Evolutionary conservation across 2,113 vertebrate species (phyloP), one percentile per base, ranked within the genome.

Genomic region (Pontoporia blainvillei): DNA sequence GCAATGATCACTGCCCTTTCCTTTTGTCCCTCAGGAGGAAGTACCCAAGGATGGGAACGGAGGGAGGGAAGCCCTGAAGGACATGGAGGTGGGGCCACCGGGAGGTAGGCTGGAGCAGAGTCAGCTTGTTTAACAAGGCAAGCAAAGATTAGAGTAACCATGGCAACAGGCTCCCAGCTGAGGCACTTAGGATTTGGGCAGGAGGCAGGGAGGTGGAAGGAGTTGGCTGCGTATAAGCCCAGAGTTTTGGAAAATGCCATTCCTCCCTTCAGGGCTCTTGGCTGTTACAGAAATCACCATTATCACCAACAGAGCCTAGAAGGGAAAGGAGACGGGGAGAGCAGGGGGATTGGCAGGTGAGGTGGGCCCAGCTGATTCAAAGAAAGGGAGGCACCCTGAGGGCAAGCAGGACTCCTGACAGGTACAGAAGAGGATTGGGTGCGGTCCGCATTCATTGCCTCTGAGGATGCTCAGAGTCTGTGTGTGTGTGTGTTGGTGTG

Each of bases 91-190:
- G 62, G 76, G 94, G 84, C 49, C 39, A 69, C 85, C 82, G 36
- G 88, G 94, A 87, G 83, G 72, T 76, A 59, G 57, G 92, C 34
- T 97, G 52, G 94, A 97, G 89, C 79, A 86, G 84, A 97, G 89
- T 75, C 88, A 93, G 83, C 78, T 96, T 96, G 95, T 98, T 98
- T 96, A 98, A 96, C 90, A 97, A 97, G 98, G 41, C 97, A 97
- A 97, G 85, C 76, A 95, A 98, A 98, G 98, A 98, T 98, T 98
- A 98, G 92, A 78, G 98, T 99, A 98, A 97, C 98, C 97, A 98
- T 99, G 98, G 97, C 98, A 98, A 98, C 98, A 91, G 95, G 89
- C 97, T 97, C 72, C 93, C 59, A 78, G 98, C 89, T 89, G 67
- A 97, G 93, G 84, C 72, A 87, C 97, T 97, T 96, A 78, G 98